Evolutionary conservation across 2,888 invertebrate genomes (phyloP), one percentile per base, ranked within the genome.

Genomic region (Plagiodera versicolora): DNA sequence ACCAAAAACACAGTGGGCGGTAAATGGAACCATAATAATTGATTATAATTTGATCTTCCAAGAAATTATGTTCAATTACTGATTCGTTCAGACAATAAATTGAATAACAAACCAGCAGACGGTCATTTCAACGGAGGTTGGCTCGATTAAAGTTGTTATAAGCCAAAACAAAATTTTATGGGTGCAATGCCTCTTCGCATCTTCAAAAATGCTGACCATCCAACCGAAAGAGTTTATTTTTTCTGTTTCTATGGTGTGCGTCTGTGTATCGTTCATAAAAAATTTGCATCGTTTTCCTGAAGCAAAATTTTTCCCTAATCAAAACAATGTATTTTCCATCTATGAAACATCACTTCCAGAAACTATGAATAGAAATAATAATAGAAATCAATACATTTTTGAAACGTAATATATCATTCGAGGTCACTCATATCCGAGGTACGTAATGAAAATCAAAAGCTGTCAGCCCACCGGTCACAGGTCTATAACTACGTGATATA

Each of bases 111-210:
- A 10, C 32, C 32, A 32, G 3, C 39, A 39, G 11, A 39, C 39
- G 48, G 19, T 44, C 52, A 54, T 44, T 62, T 49, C 14, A 51
- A 56, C 62, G 54, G 46, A 62, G 60, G 60, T 58, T 63, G 54
- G 52, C 60, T 4, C 14, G 39, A 39, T 39, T 39, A 39, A 10
- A 53, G 45, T 47, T 18, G 49, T 53, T 46, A 56, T 58, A 52
- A 62, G 58, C 58, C 50, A 58, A 65, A 63, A 35, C 59, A 60
- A 61, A 65, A 60, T 39, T 51, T 20, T 6, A 6, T 54, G 32
- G 46, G 47, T 56, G 60, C 60, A 60, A 39, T 60, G 32, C 32
- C 32, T 6, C 9, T 32, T 9, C 9, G 32, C 32, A 10, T 32
- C 11, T 10, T 32, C 8, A 32, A 30, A 32, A 24, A 16, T 8